phyloP scores from a whole-genome alignment of 2,113 vertebrate species.

The Urocitellus parryii region DNA sequence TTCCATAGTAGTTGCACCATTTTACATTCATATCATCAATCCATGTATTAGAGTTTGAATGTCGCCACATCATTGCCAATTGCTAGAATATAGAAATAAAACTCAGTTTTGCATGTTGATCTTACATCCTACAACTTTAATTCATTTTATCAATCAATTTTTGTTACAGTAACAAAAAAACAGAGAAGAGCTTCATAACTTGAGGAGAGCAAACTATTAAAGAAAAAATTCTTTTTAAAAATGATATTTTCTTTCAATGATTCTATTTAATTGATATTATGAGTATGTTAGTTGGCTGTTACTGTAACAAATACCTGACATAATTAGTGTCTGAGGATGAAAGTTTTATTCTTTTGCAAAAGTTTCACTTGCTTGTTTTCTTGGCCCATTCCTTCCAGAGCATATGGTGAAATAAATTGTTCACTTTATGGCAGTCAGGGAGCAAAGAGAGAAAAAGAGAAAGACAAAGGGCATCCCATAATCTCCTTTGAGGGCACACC shows the following conservation, averaged over 20 bases:
- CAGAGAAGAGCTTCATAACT: background rate
- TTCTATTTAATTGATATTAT: constrained; percentile 26
- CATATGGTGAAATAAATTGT: background rate
- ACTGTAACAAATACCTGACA: background rate
- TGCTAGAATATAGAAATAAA: background rate
- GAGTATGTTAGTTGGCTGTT: background rate
- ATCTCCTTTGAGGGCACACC: background rate
- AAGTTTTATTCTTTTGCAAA: background rate
- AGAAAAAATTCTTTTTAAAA: background rate
- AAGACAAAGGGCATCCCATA: background rate
- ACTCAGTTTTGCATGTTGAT: background rate
- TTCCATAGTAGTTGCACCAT: too few relatives aligned
- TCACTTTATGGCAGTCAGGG: background rate
- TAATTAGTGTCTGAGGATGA: background rate
- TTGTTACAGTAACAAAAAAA: background rate
- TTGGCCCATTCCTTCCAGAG: background rate
- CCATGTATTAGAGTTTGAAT: too few relatives aligned
- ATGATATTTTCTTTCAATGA: background rate
- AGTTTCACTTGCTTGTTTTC: background rate
- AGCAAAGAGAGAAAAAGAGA: background rate
- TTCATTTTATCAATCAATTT: background rate
- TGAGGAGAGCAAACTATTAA: background rate
- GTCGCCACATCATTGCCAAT: background rate
- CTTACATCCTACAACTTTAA: background rate
- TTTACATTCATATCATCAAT: too few relatives aligned